Base-by-base conservation (phyloP, 2,888 invertebrate genomes). In the Melangyna quadrimaculata region DNA sequence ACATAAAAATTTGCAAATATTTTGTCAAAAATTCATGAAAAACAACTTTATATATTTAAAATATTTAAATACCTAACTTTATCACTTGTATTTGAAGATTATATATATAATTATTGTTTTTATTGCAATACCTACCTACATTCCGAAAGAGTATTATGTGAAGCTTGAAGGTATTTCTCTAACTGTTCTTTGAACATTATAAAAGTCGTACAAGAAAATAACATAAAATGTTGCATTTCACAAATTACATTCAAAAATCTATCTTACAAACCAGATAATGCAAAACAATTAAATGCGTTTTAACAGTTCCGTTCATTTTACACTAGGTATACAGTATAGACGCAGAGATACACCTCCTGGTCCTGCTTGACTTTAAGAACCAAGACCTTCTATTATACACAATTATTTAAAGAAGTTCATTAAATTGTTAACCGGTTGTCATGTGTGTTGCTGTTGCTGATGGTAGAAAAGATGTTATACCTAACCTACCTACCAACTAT, bases 361-460 rank as follows among this genome's bases (percentile, higher is more conserved):
- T 17, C 10, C 55, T 19, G 19, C 10, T 32, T 19, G 19, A 19
- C 22, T 35, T 4, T 5, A 14, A 35, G 22, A 7, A 35, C 19
- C 43, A 63, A n/a, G n/a, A 29, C 45, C 63, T 63, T 65, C 12
- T 32, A 65, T 48, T 22, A 32, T 32, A 24, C 8, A 24, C 29
- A 65, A 12, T 4, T 19, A 51, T 29, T 43, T 45, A 57, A 67
- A 45, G 40, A 35, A 71, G 79, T 57, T 73, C 74, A 78, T 69
- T 57, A 83, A 51, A 67, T 73, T 73, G 69, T 73, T 73, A 78
- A 83, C 82, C 82, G 82, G 79, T 84, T 84, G 74, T 71, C 65
- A 61, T 45, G 65, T 74, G 70, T 63, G 32, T 35, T 48, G 72
- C 65, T 59, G 17, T 65, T 63, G 32, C 24, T 48, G 72, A 71